Evolutionary conservation across 1,140 invertebrate genomes (phyloP), one percentile per base, ranked within the genome.

Genomic region (Pogonomyrmex barbatus): DNA sequence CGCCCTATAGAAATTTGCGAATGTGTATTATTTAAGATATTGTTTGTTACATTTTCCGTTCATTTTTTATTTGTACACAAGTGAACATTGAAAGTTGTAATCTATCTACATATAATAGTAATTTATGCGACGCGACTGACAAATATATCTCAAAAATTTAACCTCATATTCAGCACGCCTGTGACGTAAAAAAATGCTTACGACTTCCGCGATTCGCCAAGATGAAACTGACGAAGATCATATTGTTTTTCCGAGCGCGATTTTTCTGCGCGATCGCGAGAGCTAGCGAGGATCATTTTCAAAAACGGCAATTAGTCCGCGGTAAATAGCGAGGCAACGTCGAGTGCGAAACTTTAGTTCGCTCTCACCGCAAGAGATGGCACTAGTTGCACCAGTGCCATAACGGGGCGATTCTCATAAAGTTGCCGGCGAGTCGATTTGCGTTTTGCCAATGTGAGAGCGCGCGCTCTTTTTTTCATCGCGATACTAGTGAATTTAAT

Each of bases 371-470:
- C 12, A 17, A 50, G 30, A 83, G 79, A 83, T 83, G 79, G 68
- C 79, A 67, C 67, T 30, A 47, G 30, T 30, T n/a, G 42, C 42
- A 73, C 4, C 79, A 42, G 36, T 5, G 9, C 3, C 45, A n/a
- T n/a, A 17, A 2, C 71, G 10, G 5, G 30, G 12, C 14, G n/a
- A 24, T 10, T 42, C n/a, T n/a, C 62, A 36, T 4, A 56, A 77
- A 77, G 33, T 42, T 68, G 62, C 33, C 60, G 54, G 17, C 42
- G 14, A 36, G 24, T 82, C 36, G 12, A 83, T 12, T 82, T 33
- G 24, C 39, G 63, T 3, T 81, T 24, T 5, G 24, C 47, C 10
- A 24, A 24, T 24, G 24, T 24, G 24, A 24, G 24, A 24, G 24
- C 24, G 24, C 30, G 2, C 24, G 36, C 10, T 0, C 12, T 36